Evolutionary conservation across 1,140 invertebrate species (phyloP).

Genomic region (Aphaenogaster rudis): DNA sequence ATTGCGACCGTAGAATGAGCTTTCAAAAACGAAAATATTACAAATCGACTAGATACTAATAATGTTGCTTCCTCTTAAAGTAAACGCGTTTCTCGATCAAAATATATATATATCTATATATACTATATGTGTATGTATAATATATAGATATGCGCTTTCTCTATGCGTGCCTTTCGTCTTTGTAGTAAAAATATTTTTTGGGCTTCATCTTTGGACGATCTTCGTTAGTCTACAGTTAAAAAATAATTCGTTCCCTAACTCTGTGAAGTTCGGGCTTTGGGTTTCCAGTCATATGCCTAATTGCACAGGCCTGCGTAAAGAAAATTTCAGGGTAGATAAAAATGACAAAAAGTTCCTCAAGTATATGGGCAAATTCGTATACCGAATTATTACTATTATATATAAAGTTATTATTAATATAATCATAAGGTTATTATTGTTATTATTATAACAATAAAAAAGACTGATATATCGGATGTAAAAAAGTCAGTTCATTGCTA

Average conservation of each 20-base stretch:
- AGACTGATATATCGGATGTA: not conserved
- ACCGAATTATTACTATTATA: not conserved
- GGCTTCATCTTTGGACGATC: conserved; percentile 82
- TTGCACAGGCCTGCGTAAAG: conserved; percentile 22
- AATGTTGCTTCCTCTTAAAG: conserved; percentile 73
- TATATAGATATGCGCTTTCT: conserved; percentile 67
- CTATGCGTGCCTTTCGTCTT: conserved; percentile 49
- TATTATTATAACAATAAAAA: not conserved
- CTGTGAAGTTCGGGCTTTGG: conserved; percentile 40
- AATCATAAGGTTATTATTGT: not conserved
- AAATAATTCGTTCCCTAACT: conserved; percentile 69
- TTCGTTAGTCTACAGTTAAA: conserved; percentile 73
- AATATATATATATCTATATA: conserved; percentile 59
- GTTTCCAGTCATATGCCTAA: conserved; percentile 14
- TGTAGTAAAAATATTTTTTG: conserved; percentile 84
- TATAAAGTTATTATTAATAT: not conserved
- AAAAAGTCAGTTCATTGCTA: conserved; percentile 4
- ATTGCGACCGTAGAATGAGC: conserved; percentile 24
- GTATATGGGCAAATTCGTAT: not conserved
- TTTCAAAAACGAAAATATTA: conserved; percentile 71
- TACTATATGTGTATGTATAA: conserved; percentile 51
- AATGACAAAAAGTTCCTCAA: not conserved
- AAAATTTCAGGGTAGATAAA: not conserved
- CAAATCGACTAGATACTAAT: conserved; percentile 81
- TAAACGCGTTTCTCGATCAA: conserved; percentile 67